Conservation (phyloP, 2,113 vertebrate species). For the Alligator mississippiensis region DNA sequence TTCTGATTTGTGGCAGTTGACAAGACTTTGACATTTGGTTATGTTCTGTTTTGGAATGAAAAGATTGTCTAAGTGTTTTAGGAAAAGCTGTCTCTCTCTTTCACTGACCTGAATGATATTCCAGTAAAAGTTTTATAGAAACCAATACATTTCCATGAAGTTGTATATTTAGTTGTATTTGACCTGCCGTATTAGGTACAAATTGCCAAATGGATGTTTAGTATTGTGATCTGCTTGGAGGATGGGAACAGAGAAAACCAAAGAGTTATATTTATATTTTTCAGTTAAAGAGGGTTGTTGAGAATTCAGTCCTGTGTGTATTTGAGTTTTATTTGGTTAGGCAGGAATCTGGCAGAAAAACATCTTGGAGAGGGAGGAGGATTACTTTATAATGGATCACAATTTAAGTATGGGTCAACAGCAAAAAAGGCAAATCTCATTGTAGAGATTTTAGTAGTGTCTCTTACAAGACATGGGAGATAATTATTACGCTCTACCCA, state of each 20-base stretch:
- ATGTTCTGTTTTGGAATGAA: background rate
- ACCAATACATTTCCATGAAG: background rate
- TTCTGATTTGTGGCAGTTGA: background rate
- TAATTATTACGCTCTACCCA: too few relatives aligned
- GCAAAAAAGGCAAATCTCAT: too few relatives aligned
- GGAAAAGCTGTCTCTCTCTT: background rate
- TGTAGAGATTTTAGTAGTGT: too few relatives aligned
- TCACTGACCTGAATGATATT: background rate
- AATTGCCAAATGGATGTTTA: rapidly evolving
- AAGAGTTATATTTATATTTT: too few relatives aligned
- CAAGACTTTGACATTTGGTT: background rate
- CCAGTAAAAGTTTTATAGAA: background rate
- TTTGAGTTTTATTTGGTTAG: too few relatives aligned
- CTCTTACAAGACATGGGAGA: too few relatives aligned
- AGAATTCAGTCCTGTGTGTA: too few relatives aligned
- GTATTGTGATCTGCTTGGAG: background rate
- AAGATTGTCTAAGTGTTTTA: background rate
- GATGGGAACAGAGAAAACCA: background rate
- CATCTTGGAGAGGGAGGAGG: too few relatives aligned
- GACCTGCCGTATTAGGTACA: background rate
- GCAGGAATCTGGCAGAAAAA: too few relatives aligned
- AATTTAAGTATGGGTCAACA: too few relatives aligned
- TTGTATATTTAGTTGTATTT: background rate
- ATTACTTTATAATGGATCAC: too few relatives aligned
- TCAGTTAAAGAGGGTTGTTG: too few relatives aligned